A percentile compares a stretch with the other conserved stretches of the same genome.
Conservation (phyloP, 2,797 vertebrate species). For the Myotis myotis region DNA sequence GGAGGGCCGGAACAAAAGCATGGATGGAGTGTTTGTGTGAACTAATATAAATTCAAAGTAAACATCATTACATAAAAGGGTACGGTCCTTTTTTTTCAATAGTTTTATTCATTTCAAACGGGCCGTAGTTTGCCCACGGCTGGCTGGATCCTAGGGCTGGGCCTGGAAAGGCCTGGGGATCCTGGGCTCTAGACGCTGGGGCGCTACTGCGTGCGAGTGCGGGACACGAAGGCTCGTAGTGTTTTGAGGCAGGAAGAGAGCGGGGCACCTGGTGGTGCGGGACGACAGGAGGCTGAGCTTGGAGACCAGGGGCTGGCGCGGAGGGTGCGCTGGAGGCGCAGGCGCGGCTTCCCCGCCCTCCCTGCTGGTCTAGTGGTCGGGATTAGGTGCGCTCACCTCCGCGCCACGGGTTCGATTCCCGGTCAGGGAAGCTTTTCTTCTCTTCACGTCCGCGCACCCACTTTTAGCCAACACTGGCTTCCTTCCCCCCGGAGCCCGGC, state of each 20-base stretch:
- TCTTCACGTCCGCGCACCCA: rapidly evolving
- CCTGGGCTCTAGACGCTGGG: too few relatives aligned
- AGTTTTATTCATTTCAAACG: too few relatives aligned
- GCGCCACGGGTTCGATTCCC: conserved; percentile 3
- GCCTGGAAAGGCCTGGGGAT: too few relatives aligned
- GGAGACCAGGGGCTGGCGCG: too few relatives aligned
- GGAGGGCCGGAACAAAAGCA: too few relatives aligned
- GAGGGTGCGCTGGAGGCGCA: too few relatives aligned
- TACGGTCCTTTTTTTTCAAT: too few relatives aligned
- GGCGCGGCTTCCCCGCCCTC: background rate
- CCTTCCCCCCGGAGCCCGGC: too few relatives aligned
- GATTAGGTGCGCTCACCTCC: conserved; percentile 10
- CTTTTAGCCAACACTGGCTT: background rate
- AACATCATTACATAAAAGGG: too few relatives aligned
- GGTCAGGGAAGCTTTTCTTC: background rate
- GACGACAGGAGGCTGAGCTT: background rate
- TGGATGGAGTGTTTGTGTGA: too few relatives aligned
- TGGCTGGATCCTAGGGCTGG: background rate
- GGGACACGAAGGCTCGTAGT: background rate
- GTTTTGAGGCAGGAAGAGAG: background rate
- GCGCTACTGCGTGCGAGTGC: background rate
- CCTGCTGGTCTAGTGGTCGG: conserved; percentile 52
- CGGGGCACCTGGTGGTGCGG: background rate
- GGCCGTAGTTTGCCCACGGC: background rate
- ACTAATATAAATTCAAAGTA: too few relatives aligned